Conservation (phyloP, 1,140 invertebrate genomes). For the Ladona fulva region DNA sequence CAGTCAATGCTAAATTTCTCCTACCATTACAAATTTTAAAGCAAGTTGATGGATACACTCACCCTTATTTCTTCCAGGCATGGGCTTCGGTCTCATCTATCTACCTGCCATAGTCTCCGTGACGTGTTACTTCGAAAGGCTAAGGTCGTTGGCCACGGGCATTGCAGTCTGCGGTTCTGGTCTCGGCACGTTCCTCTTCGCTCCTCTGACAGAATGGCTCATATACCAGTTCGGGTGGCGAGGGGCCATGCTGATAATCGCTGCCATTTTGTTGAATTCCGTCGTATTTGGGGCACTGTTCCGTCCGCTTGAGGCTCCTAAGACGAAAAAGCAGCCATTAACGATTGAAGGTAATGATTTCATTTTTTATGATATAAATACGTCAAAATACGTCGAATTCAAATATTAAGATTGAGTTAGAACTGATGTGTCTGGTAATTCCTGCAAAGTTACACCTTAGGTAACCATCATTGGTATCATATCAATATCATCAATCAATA, state of each 20-base stretch:
- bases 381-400: no score
- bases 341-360: no score
- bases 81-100: conserved; percentile 91
- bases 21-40: no score
- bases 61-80: conserved; percentile 51
- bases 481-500: no score
- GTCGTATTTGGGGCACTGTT: conserved; percentile 77
- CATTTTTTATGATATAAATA: no score
- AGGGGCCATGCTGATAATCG: conserved; percentile 60
- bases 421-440: no score
- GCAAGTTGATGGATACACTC: no score
- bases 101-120: conserved; percentile 91
- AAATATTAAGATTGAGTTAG: no score
- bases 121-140: conserved; percentile 87
- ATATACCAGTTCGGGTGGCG: conserved; percentile 37
- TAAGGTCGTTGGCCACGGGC: conserved; percentile 80
- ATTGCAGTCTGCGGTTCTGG: conserved; percentile 93
- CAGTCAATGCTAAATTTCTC: no score
- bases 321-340: background rate
- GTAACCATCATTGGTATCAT: no score
- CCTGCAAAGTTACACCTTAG: no score
- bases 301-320: conserved; percentile 43
- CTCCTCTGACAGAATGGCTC: conserved; percentile 61
- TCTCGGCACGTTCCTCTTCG: conserved; percentile 74
- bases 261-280: conserved; percentile 71